Conservation (phyloP, 2,113 vertebrate genomes). For the Psettodes erumei region DNA sequence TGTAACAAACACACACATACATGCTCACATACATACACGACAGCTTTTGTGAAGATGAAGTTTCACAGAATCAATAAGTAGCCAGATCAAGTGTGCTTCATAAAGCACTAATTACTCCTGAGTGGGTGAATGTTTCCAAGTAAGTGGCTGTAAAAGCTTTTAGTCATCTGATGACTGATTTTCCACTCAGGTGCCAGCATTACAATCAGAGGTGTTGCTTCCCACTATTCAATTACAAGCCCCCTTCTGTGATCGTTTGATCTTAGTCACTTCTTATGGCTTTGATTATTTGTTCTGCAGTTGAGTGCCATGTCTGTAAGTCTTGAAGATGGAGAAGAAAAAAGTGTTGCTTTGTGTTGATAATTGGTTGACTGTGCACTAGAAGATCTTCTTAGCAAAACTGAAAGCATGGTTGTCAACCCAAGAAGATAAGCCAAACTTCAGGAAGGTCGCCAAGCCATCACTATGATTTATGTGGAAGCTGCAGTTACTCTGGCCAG, state of each 20-base stretch:
- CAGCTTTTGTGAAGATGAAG: neutral
- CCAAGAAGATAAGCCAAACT: conserved; percentile 42
- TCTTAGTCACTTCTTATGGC: neutral
- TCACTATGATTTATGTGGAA: conserved; percentile 28
- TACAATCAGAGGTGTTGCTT: conserved; percentile 20
- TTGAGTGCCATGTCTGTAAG: neutral
- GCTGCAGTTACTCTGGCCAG: neutral
- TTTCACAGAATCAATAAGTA: conserved; percentile 31
- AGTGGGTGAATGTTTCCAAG: conserved; percentile 23
- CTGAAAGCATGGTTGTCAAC: neutral
- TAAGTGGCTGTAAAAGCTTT: conserved; percentile 47
- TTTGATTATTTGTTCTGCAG: conserved; percentile 6
- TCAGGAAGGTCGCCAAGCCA: conserved; percentile 20
- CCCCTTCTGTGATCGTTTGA: neutral
- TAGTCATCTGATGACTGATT: conserved; percentile 45
- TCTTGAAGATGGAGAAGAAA: neutral
- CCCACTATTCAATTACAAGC: conserved; percentile 1
- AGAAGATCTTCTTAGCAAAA: conserved; percentile 12
- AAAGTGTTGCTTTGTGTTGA: neutral
- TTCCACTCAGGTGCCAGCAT: conserved; percentile 11
- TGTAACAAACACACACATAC: neutral
- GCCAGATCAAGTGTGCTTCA: conserved; percentile 42
- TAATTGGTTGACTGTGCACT: neutral
- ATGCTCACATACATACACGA: too few species aligned
- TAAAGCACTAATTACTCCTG: conserved; percentile 43